phyloP scores from a whole-genome alignment of 2,113 vertebrate genomes.

The Vulpes ferrilata region DNA sequence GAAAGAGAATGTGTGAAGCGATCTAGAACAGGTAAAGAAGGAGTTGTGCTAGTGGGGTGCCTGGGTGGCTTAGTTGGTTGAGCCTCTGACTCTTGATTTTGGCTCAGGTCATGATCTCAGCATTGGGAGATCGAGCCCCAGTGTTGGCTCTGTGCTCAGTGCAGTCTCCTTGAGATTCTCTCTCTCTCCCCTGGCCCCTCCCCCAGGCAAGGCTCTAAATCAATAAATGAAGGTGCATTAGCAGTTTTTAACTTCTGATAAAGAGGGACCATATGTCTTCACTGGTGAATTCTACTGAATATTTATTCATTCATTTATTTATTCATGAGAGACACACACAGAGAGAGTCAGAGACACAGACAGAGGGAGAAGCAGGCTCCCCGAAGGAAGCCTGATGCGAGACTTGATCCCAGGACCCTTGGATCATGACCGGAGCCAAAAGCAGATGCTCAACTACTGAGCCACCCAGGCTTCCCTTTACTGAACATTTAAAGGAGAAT shows the following conservation, averaged over 20 bases:
- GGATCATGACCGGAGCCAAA: too few species aligned
- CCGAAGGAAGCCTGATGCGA: too few species aligned
- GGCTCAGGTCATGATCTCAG: neutral
- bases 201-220: neutral
- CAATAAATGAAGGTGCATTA: neutral
- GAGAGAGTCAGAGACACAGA: too few species aligned
- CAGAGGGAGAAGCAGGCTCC: too few species aligned
- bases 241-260: neutral
- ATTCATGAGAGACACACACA: too few species aligned
- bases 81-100: neutral
- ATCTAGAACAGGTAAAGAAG: neutral
- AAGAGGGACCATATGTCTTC: neutral
- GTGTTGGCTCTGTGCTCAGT: neutral
- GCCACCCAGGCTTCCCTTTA: too few species aligned
- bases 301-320: too few species aligned
- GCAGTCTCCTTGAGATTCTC: neutral
- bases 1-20: neutral
- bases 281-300: neutral
- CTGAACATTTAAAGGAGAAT: neutral
- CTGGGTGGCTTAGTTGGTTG: neutral
- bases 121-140: neutral
- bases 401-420: too few species aligned
- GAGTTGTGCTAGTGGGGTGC: neutral
- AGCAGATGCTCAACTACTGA: too few species aligned
- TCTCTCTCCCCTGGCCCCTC: neutral